Base-by-base conservation (phyloP, 2,797 vertebrate genomes). In the Xenops minutus region DNA sequence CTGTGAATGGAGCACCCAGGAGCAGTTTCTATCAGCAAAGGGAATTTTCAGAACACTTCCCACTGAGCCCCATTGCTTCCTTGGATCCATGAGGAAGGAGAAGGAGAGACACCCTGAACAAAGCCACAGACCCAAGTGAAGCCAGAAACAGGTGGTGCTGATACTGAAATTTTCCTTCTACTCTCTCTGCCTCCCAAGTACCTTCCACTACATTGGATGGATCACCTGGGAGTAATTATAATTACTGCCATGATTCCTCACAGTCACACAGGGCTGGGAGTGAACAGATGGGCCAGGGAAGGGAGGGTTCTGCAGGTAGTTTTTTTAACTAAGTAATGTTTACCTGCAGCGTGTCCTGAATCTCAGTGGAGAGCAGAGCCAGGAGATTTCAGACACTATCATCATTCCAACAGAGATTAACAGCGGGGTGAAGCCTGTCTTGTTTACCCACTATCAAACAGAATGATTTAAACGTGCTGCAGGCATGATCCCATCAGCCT, bases 251-350 rank as follows among this genome's bases (percentile, higher is more conserved):
- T 16, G 58, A 85, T 87, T 93, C 77, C 76, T 84, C 68, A 19
- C 12, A 58, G 68, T 43, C 76, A 37, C 82, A 48, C 82, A 41
- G 67, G 18, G 21, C 89, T 67, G 69, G 5, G 75, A 62, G 76
- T 14, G 62, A 93, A 43, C 94, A 95, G 91, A 96, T 93, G 95
- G 76, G 8, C 69, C 77, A 32, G 63, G 58, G 41, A 54, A 71
- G 71, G 71, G 46, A 46, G 39, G 21, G 12, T 37, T 88, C 81
- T 88, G 85, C 71, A 63, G 58, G 51, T 41, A 36, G 21, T 2
- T 54, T 85, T 85, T 81, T 75, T 24, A 82, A 46, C 58, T 59
- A 71, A 49, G 48, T 69, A 12, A 73, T 61, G 44, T 61, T 59
- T 78, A 73, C 41, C 51, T 92, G 89, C 89, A 85, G 80, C 3